Evolutionary conservation across 2,888 invertebrate species (phyloP).

Genomic region (Xestia xanthographa): DNA sequence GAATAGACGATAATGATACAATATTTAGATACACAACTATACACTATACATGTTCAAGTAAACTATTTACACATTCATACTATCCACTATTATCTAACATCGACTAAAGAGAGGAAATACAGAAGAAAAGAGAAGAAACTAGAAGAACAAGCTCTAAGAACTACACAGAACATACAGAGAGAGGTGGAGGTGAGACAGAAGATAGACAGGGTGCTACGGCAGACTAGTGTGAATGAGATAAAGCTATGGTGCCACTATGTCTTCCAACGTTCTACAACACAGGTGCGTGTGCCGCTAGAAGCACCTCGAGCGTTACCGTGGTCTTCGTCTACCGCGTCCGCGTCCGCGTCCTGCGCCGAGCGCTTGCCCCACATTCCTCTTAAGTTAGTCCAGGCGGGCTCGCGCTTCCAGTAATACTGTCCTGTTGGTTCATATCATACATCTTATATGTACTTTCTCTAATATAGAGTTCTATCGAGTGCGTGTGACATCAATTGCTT

Average conservation of each 20-base stretch:
- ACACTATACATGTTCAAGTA: no score
- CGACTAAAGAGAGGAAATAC: conserved; percentile 34
- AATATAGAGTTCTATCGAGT: not conserved
- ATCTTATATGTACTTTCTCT: conserved; percentile 40
- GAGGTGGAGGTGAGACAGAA: conserved; percentile 47
- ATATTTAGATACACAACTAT: not conserved
- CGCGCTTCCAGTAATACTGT: conserved; percentile 93
- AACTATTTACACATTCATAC: no score
- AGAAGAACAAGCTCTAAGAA: conserved; percentile 52
- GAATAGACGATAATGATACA: not conserved
- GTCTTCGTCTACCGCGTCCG: conserved; percentile 76
- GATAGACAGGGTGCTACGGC: conserved; percentile 44
- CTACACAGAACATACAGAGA: conserved; percentile 48
- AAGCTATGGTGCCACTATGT: conserved; percentile 50
- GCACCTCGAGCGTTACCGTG: conserved; percentile 77
- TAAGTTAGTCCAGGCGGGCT: conserved; percentile 95
- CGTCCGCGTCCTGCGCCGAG: conserved; percentile 78
- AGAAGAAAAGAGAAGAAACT: conserved; percentile 37
- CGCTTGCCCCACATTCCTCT: conserved; percentile 95
- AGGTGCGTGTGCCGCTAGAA: conserved; percentile 24
- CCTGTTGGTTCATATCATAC: conserved; percentile 84
- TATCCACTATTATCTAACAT: conserved; percentile 50
- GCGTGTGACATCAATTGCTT: not conserved
- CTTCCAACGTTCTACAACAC: conserved; percentile 1
- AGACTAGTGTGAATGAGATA: conserved; percentile 56